phyloP scores from a whole-genome alignment of 2,888 invertebrate genomes.

The Exephanes ischioxanthus region DNA sequence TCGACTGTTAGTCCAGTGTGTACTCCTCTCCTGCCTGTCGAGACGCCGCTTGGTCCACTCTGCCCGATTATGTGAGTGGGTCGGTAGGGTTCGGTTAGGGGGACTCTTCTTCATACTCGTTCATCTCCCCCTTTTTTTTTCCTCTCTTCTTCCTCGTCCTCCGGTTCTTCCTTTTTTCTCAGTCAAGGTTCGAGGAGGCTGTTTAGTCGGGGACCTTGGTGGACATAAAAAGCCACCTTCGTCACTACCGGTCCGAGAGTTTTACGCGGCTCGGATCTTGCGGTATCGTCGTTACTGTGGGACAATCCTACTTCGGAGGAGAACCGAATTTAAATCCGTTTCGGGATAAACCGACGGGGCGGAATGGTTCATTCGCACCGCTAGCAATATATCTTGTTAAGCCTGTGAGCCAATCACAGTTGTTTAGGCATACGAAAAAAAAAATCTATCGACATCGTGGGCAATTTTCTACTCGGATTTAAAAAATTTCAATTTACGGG shows the following conservation, averaged over 20 bases:
- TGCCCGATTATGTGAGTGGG: conserved; percentile 64
- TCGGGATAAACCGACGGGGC: neutral
- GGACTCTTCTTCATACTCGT: conserved; percentile 52
- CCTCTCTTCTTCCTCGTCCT: conserved; percentile 25
- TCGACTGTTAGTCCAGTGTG: conserved; percentile 23
- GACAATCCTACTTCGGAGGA: neutral
- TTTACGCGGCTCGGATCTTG: neutral
- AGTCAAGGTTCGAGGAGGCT: conserved; percentile 41
- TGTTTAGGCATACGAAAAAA: too few species aligned
- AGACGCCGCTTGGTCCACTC: conserved; percentile 59
- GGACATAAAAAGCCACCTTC: conserved; percentile 7
- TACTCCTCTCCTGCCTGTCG: conserved; percentile 18
- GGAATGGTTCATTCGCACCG: neutral
- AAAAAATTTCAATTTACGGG: too few species aligned
- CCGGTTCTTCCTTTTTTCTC: conserved; percentile 45
- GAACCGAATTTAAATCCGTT: neutral
- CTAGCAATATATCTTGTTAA: too few species aligned
- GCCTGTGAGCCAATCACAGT: too few species aligned
- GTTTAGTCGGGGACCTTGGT: neutral
- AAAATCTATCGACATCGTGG: too few species aligned
- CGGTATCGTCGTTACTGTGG: neutral
- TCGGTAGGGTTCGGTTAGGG: conserved; percentile 65
- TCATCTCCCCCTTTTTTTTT: conserved; percentile 7
- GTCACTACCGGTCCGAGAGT: neutral
- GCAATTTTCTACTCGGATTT: too few species aligned